These are phyloP conservation scores for Schizopygopsis pylzovi DNA, from an alignment of 2,797 vertebrate genomes.

Conservation along the genomic window DNA sequence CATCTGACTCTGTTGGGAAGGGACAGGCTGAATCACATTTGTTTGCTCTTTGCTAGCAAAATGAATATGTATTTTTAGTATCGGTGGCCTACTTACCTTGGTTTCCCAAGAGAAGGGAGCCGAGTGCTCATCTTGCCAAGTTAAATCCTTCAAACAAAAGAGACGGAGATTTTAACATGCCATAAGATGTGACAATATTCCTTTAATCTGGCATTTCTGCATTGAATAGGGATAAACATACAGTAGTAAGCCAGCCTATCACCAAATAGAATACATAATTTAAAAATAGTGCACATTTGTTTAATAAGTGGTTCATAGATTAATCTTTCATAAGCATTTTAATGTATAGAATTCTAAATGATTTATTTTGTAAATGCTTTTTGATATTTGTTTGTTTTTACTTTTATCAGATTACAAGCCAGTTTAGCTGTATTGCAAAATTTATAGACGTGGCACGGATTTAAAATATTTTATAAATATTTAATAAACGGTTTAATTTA, in stretches of 20 bases:
- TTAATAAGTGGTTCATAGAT: neutral
- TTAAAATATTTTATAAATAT: neutral
- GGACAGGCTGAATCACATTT: neutral
- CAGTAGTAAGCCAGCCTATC: neutral
- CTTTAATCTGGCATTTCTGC: slow-evolving; percentile 17
- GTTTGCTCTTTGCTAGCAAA: neutral
- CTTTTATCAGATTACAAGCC: too few species aligned
- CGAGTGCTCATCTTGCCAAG: slow-evolving; percentile 98
- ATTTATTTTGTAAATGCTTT: neutral
- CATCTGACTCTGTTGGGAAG: slow-evolving; percentile 88
- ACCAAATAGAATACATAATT: neutral
- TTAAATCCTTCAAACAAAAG: slow-evolving; percentile 86
- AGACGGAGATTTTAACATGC: slow-evolving; percentile 3
- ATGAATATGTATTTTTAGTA: slow-evolving; percentile 33
- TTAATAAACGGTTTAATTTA: neutral
- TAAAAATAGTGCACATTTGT: neutral
- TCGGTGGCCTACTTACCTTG: slow-evolving; percentile 80
- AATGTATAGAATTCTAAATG: neutral
- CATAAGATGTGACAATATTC: neutral
- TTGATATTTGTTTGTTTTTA: too few species aligned
- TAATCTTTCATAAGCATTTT: neutral
- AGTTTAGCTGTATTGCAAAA: neutral
- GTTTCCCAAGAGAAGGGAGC: slow-evolving; percentile 99
- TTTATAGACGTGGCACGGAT: neutral
- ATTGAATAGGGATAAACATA: neutral